These are phyloP conservation scores for Chymomyza amoena DNA, from an alignment of 2,888 invertebrate species.

Conservation along the genomic window DNA sequence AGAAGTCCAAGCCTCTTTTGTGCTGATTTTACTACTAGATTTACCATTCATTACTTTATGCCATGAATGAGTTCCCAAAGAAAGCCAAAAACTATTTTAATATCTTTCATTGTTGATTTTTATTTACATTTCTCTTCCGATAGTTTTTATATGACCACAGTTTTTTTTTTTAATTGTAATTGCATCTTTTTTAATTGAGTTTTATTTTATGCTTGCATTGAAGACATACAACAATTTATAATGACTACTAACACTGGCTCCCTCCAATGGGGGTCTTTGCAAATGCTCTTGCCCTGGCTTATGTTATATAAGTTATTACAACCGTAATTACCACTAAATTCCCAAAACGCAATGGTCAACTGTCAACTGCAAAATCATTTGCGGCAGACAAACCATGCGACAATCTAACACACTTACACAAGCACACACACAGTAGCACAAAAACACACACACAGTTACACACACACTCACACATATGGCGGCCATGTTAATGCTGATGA, in stretches of 20 bases:
- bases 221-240: not conserved
- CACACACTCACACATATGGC: constrained; percentile 8
- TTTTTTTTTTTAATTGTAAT: too few relatives aligned
- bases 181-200: too few relatives aligned
- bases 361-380: constrained; percentile 74
- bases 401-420: constrained; percentile 8
- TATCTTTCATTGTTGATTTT: too few relatives aligned
- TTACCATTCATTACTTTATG: too few relatives aligned
- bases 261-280: not conserved
- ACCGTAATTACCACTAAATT: constrained; percentile 73
- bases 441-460: not conserved
- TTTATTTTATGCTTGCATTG: too few relatives aligned
- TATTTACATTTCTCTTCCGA: too few relatives aligned
- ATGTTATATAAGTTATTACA: constrained; percentile 68
- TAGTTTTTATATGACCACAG: too few relatives aligned
- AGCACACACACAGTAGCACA: not conserved
- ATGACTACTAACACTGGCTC: not conserved
- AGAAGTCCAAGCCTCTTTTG: too few relatives aligned
- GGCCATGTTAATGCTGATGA: constrained; percentile 12
- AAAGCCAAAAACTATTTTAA: too few relatives aligned
- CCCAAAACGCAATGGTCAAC: constrained; percentile 70
- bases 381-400: constrained; percentile 38
- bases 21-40: too few relatives aligned
- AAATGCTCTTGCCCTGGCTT: constrained; percentile 18
- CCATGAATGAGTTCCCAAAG: too few relatives aligned